Evolutionary conservation across 2,888 invertebrate genomes (phyloP).

Genomic region (Sphaerophoria taeniata): DNA sequence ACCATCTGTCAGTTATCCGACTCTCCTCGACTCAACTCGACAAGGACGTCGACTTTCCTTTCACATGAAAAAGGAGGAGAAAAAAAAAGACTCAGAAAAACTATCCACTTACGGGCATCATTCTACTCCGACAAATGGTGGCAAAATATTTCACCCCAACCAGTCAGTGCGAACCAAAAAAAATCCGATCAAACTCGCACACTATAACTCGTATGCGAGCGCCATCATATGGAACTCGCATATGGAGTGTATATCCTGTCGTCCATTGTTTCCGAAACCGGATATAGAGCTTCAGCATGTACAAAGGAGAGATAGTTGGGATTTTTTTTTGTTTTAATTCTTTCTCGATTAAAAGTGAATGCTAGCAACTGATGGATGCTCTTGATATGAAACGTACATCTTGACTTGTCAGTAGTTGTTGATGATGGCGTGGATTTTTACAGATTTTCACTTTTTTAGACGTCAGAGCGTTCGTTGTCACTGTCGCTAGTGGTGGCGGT

Average conservation of each 20-base stretch:
- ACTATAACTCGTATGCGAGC: background rate
- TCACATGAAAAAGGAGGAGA: constrained; percentile 22
- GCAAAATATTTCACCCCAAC: constrained; percentile 62
- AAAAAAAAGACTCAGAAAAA: constrained; percentile 39
- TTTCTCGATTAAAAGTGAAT: constrained; percentile 70
- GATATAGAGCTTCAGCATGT: constrained; percentile 6
- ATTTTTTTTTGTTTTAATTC: constrained; percentile 61
- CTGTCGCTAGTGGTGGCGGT: constrained; percentile 1
- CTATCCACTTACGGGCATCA: constrained; percentile 66
- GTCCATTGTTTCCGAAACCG: constrained; percentile 59
- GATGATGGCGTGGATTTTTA: constrained; percentile 62
- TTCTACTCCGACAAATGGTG: constrained; percentile 60
- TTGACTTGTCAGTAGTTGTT: constrained; percentile 71
- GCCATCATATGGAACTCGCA: background rate
- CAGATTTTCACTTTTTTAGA: constrained; percentile 59
- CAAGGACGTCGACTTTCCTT: constrained; percentile 45
- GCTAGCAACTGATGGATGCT: constrained; percentile 73
- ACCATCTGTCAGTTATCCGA: constrained; percentile 62
- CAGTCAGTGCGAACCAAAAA: background rate
- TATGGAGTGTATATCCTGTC: constrained; percentile 31
- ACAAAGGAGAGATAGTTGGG: background rate
- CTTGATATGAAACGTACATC: constrained; percentile 69
- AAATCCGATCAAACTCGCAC: background rate
- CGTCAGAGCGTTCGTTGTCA: background rate
- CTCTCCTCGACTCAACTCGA: background rate